Percentiles rank a stretch among this genome's conserved stretches.
Conservation (phyloP, 2,888 invertebrate species). For the Zaprionus lineosus region DNA sequence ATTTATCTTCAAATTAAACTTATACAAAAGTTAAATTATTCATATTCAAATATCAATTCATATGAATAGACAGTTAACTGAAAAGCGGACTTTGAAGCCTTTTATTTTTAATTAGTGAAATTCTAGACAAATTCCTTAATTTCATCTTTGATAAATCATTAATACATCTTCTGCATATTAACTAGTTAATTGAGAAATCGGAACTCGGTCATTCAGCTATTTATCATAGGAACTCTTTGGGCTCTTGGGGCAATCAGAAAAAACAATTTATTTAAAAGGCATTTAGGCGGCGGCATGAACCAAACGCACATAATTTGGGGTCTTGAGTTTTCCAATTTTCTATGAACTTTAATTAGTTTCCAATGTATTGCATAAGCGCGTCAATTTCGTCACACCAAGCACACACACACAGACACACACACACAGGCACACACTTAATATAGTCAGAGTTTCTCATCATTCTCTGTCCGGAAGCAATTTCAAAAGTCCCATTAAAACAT, state of each 20-base stretch:
- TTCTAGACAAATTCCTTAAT: no score
- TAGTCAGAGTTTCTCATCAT: slow-evolving; percentile 45
- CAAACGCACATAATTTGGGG: slow-evolving; percentile 8
- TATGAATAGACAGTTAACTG: no score
- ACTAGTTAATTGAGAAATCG: slow-evolving; percentile 10
- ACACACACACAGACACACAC: no score
- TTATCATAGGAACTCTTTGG: slow-evolving; percentile 24
- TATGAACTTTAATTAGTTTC: slow-evolving; percentile 44
- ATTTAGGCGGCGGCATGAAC: no score
- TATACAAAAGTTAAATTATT: no score
- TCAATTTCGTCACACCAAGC: slow-evolving; percentile 55
- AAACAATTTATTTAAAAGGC: slow-evolving; percentile 32
- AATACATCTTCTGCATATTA: neutral
- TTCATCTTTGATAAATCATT: no score
- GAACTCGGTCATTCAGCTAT: slow-evolving; percentile 15
- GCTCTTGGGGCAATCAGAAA: slow-evolving; percentile 19
- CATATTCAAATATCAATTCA: no score
- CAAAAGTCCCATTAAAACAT: slow-evolving; percentile 16
- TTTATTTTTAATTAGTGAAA: no score
- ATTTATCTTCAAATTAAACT: no score
- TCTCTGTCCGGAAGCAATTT: slow-evolving; percentile 47
- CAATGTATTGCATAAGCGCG: slow-evolving; percentile 46
- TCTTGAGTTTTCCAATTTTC: neutral
- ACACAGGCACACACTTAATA: slow-evolving; percentile 2
- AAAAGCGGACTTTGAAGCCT: no score